Evolutionary conservation across 1,140 invertebrate species (phyloP), one percentile per base, ranked within the genome.

Genomic region (Drosophila elegans): DNA sequence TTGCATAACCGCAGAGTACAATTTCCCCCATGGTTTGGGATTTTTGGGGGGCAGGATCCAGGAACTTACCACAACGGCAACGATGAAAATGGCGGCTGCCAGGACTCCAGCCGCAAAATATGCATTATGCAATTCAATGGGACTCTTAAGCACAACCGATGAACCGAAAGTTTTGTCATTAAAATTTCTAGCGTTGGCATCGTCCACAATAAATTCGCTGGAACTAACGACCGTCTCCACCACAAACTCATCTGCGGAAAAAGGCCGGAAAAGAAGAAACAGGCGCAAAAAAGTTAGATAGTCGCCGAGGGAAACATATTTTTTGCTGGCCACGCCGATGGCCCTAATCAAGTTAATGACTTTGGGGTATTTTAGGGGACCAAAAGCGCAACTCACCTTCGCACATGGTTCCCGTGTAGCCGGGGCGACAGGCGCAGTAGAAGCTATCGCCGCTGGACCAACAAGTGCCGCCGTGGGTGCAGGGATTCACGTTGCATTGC

Each of bases 401-500:
- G 89, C 96, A 97, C 67, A 95, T 94, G 90, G 94, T 95, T n/a
- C 96, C 96, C 9, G 95, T 96, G 78, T 95, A 96, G 5, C 95
- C 95, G 0, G 95, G 95, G 41, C 94, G 93, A 78, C 96, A 96
- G 46, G 95, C 95, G 85, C 96, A 96, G 91, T 95, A 96, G 92
- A 95, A 96, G 7, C 95, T 95, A 76, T 96, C 94, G n/a, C 95
- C 93, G 64, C 94, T 95, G 79, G 94, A 95, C 95, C 95, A 96
- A 88, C 96, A 96, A 25, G 95, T 96, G 36, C 96, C 96, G 29
- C 95, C 96, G 79, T 96, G 95, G 56, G 94, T 94, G 81, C 96
- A 97, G 1, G 96, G 96, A 88, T 95, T 95, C 51, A 94, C 95
- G 88, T 95, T 96, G 92, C 96, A 97, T 42, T 95, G 94, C 95